phyloP scores from a whole-genome alignment of 2,113 vertebrate species.

The Poeciliopsis turrubarensis region DNA sequence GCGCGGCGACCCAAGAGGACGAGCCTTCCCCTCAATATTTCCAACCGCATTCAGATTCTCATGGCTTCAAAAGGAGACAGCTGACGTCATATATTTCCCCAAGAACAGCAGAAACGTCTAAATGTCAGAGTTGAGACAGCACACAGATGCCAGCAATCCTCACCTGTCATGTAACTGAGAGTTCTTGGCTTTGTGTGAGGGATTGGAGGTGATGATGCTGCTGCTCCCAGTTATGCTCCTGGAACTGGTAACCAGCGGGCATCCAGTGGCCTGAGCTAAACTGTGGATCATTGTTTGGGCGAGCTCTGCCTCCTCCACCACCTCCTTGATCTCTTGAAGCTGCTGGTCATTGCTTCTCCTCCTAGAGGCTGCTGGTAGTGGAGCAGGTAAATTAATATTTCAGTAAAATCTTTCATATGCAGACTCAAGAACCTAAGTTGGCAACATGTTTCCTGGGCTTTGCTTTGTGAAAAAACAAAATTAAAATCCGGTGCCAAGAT shows the following conservation, averaged over 20 bases:
- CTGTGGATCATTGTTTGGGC: conserved; percentile 80
- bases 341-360: conserved; percentile 77
- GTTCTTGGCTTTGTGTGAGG: conserved; percentile 82
- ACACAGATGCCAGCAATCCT: conserved; percentile 51
- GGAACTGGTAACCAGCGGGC: conserved; percentile 77
- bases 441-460: too few relatives aligned
- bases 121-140: neutral
- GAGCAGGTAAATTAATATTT: too few relatives aligned
- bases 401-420: too few relatives aligned
- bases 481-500: too few relatives aligned
- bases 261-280: conserved; percentile 77
- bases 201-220: conserved; percentile 69
- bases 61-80: conserved; percentile 22
- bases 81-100: conserved; percentile 1
- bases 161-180: conserved; percentile 86
- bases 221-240: conserved; percentile 86
- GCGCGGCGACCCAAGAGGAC: conserved; percentile 91
- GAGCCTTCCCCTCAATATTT: conserved; percentile 80
- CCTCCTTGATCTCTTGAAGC: conserved; percentile 82
- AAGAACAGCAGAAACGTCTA: neutral
- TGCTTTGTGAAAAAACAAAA: too few relatives aligned
- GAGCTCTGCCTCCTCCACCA: conserved; percentile 82
- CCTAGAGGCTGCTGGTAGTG: conserved; percentile 66
- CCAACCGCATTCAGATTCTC: conserved; percentile 56
- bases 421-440: too few relatives aligned